A percentile compares a stretch with the other conserved stretches of the same genome.
Conservation (phyloP, 2,888 invertebrate species). For the Tyria jacobaeae region DNA sequence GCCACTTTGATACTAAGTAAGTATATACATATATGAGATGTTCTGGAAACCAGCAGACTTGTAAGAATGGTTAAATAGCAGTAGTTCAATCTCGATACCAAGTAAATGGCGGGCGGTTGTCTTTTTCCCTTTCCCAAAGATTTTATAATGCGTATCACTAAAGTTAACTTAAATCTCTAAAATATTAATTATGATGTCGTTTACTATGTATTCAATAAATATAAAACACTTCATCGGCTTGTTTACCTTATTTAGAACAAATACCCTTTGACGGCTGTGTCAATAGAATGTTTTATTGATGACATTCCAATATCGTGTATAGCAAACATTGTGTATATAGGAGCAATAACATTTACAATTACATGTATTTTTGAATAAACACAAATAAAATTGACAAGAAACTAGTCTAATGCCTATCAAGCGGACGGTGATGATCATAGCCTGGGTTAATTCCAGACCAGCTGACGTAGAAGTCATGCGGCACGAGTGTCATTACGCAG, state of each 20-base stretch:
- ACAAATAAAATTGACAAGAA: conserved; percentile 5
- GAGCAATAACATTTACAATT: conserved; percentile 3
- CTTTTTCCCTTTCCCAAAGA: too few species aligned
- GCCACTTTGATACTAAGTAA: too few species aligned
- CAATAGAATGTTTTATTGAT: conserved; percentile 1
- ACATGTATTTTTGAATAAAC: neutral
- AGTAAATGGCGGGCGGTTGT: too few species aligned
- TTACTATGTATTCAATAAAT: neutral
- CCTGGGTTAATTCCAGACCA: conserved; percentile 37
- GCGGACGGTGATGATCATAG: conserved; percentile 37
- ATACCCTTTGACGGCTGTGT: neutral
- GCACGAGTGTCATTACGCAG: conserved; percentile 53
- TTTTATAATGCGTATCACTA: too few species aligned
- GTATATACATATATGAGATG: too few species aligned
- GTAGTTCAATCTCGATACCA: too few species aligned
- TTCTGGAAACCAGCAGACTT: too few species aligned
- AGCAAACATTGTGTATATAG: neutral
- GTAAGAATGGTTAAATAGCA: too few species aligned
- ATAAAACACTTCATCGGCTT: neutral
- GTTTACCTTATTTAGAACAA: neutral
- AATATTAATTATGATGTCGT: too few species aligned
- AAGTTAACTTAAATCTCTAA: too few species aligned
- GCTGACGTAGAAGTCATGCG: conserved; percentile 46
- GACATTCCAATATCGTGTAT: conserved; percentile 6
- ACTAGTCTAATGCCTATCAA: conserved; percentile 2